These are phyloP conservation scores for Perithous albicinctus DNA, from an alignment of 2,888 invertebrate species.

Conservation along the genomic window DNA sequence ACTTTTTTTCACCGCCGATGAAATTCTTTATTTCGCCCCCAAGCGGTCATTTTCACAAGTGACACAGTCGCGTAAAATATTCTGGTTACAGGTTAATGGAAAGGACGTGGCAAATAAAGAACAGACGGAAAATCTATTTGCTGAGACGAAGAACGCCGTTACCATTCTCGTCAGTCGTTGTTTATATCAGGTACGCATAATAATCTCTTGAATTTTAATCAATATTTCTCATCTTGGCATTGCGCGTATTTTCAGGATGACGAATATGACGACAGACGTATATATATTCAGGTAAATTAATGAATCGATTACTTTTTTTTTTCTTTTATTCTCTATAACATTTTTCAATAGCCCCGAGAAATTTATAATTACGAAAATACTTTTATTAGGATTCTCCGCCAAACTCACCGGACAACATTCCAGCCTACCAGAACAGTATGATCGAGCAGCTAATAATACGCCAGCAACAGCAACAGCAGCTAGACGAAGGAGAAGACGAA, in stretches of 20 bases:
- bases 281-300: slow-evolving; percentile 80
- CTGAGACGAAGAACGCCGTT: slow-evolving; percentile 87
- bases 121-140: slow-evolving; percentile 87
- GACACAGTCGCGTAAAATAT: neutral
- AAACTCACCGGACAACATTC: slow-evolving; percentile 79
- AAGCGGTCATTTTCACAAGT: neutral
- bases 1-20: too few relatives aligned
- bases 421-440: slow-evolving; percentile 85
- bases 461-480: slow-evolving; percentile 62
- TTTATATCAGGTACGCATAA: slow-evolving; percentile 85
- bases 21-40: too few relatives aligned
- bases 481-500: neutral
- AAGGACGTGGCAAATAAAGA: slow-evolving; percentile 87
- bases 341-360: neutral
- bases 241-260: slow-evolving; percentile 77
- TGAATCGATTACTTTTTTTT: neutral
- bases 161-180: slow-evolving; percentile 88
- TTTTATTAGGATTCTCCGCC: slow-evolving; percentile 77
- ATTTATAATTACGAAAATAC: neutral
- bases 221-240: neutral
- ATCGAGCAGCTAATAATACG: slow-evolving; percentile 84
- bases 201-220: neutral
- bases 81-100: slow-evolving; percentile 86
- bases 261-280: slow-evolving; percentile 80
- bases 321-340: neutral